Base-by-base conservation (phyloP, 2,113 vertebrate genomes). In the Hemicordylus capensis region DNA sequence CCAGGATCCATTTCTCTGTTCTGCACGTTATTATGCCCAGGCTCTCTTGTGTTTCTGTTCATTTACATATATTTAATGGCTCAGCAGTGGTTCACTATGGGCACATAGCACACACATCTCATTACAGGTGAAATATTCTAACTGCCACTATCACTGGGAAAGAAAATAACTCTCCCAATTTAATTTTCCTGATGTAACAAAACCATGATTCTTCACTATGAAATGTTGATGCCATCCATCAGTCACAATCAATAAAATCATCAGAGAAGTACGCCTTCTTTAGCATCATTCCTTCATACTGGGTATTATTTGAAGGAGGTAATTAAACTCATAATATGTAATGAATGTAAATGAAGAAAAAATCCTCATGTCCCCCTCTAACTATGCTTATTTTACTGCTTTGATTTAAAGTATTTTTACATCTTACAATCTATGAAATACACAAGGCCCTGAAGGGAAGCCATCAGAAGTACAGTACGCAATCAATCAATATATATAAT, bases 21-120 rank as follows among this genome's bases (percentile, higher is more conserved):
- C 98, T 98, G 98, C 96, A 97, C 95, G 97, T 98, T 98, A 98
- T 99, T 98, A 98, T 98, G 97, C 97, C 97, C 92, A 83, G 86
- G 97, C 97, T 98, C 98, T 99, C 98, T 97, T 97, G 98, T 99
- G 98, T 98, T 98, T 98, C 98, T 98, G 97, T 98, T 99, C 98
- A 99, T 99, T 99, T 99, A 98, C 99, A 99, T 99, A 99, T 98
- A 99, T 99, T 99, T 99, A 99, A 99, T 99, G 98, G 98, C 98
- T 98, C 97, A 98, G 97, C 98, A 98, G 98, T 97, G 98, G 97
- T 97, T 98, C 97, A 97, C 97, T 98, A 97, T 98, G 97, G n/a
- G 97, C 98, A 97, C 96, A 97, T 97, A 96, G 98, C 97, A 97
- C 97, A 97, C 97, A 96, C 97, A 95, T 97, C 97, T 97, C 96